Base-by-base conservation (phyloP, 2,797 vertebrate species). In the Halcyon chelicuti region DNA sequence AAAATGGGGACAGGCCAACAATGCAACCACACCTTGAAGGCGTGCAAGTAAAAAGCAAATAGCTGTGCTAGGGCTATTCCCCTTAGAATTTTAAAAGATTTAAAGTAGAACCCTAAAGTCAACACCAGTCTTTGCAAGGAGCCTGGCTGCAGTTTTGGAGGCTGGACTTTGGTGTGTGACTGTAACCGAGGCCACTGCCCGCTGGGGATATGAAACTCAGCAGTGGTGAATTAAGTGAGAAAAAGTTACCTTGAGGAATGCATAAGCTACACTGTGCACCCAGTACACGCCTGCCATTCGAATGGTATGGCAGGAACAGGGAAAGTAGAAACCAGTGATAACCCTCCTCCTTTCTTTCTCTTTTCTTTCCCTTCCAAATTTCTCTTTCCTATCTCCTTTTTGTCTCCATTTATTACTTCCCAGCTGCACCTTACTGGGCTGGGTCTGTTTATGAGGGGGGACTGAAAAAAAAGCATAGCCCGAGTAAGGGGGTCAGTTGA, bases 71-170 rank as follows among this genome's bases (percentile, higher is more conserved):
- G 16, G 31, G 14, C 37, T 68, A 55, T 62, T 90, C 22, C 31
- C 57, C 10, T 31, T 44, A 33, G 75, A 60, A n/a, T 55, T 75
- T 73, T 89, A 77, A 92, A 86, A 89, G 61, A 42, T 57, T 65
- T 14, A 25, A 81, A 85, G 51, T 31, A 51, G 44, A 80, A 72
- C 77, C 60, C 35, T 92, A 44, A 88, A 86, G 66, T 57, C 60
- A 68, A 62, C 47, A 66, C 5, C 20, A 57, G 52, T 52, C 62
- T 93, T 90, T 83, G 42, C 37, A 61, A 88, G 39, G 65, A 86
- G 29, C 20, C 39, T 55, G 33, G 10, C 0, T 52, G 62, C 74
- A 75, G 54, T 54, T 49, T 88, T 66, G 23, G 29, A 84, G 55
- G 23, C 39, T 46, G 54, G 55, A 46, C 37, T 74, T 74, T 4